Evolutionary conservation across 1,140 invertebrate species (phyloP), one percentile per base, ranked within the genome.

Genomic region (Formica exsecta): DNA sequence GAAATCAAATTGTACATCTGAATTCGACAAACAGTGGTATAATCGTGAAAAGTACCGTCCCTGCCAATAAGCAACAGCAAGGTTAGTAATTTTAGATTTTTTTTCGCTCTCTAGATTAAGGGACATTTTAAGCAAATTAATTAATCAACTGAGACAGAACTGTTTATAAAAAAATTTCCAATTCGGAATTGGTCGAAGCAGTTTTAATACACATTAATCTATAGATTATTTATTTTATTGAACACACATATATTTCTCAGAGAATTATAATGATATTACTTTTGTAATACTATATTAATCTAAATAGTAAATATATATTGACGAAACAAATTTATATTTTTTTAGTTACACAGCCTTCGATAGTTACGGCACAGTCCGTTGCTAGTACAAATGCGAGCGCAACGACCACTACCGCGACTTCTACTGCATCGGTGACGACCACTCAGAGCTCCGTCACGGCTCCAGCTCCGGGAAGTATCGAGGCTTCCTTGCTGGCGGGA

Each of bases 401-500:
- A 7, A 71, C 44, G 2, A 83, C 41, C 9, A 66, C 41, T 13
- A 77, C 89, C 41, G 75, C 89, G 8, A 86, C 84, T 11, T 84
- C 85, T 29, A 70, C 75, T 11, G 51, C 86, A 0, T 79, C 91
- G 22, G 84, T 86, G 16, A 85, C 92, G 11, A 75, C 87, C 0
- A 66, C 83, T 25, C 87, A 64, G 61, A 86, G 87, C n/a, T 84
- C 66, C 11, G 32, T 89, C 0, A 22, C 86, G 54, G 81, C 88
- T 38, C 87, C 95, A 32, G 73, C 92, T 36, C 93, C 91, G 64
- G 96, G 95, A 90, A 96, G 95, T 5, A 96, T 97, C 71, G 97
- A 97, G 86, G 97, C 97, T 77, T 96, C 96, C n/a, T 94, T 98
- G 2, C 92, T 98, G 3, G 96, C 96, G 1, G 97, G 97, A 13